Base-by-base conservation (phyloP, 1,140 invertebrate species). In the Solenopsis fugax region DNA sequence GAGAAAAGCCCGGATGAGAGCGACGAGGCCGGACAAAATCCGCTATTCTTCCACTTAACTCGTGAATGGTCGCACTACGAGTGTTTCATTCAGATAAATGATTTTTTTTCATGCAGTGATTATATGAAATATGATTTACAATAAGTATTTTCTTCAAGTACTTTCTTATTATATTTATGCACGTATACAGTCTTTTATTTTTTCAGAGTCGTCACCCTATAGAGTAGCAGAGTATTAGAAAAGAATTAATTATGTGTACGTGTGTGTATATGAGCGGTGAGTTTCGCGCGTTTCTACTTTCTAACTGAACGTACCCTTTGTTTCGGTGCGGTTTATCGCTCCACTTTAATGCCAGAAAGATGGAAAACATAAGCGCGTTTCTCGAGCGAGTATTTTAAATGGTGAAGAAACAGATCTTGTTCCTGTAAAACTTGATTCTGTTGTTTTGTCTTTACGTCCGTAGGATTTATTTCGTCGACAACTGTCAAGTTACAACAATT, bases 201-300 rank as follows among this genome's bases (percentile, higher is more conserved):
- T 16, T 45, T 45, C 5, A 45, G 4, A 13, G 41, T 52, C 1
- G 48, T 13, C 24, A 37, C 9, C 4, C 18, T 80, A 18, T 41
- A 12, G 37, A 67, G 9, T 60, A 29, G n/a, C 64, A 18, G 62
- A 37, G 6, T 54, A 69, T 37, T 48, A 60, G 52, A 82, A 82
- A 72, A 82, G 45, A 48, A 82, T 34, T 58, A 72, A 82, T 82
- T 72, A 82, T 58, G n/a, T 29, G 24, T 48, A 34, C 9, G 12
- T 52, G n/a, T 54, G 29, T 37, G 52, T 54, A 12, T 37, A 29
- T 37, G 64, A 56, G 24, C 24, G 77, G 13, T 34, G 48, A 50
- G 64, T 78, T 29, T 65, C 77, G 34, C 64, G 21, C 67, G 52
- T 58, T 82, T 82, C 80, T 82, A 72, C 80, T 82, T 82, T 82